phyloP scores from a whole-genome alignment of 2,888 invertebrate genomes.

The Spodoptera exigua region DNA sequence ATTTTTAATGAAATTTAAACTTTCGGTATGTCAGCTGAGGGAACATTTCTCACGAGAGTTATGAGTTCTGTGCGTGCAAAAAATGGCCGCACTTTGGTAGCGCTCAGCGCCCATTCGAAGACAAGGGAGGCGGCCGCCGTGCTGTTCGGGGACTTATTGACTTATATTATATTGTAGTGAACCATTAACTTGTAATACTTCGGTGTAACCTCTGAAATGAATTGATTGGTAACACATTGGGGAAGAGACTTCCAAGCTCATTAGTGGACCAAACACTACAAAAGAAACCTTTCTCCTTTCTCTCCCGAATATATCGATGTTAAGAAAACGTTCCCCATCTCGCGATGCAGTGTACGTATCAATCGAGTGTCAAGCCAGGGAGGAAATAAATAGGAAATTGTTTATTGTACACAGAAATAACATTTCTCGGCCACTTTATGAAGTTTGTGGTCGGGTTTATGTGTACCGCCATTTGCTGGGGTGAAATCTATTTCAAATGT shows the following conservation, averaged over 20 bases:
- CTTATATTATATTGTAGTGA: background rate
- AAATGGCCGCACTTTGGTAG: conserved; percentile 30
- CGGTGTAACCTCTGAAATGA: too few species aligned
- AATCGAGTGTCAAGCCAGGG: conserved; percentile 29
- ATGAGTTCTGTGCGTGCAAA: conserved; percentile 36
- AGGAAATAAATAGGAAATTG: conserved; percentile 59
- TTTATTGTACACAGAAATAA: conserved; percentile 54
- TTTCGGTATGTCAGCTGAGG: conserved; percentile 38
- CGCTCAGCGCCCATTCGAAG: conserved; percentile 18
- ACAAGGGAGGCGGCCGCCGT: conserved; percentile 7
- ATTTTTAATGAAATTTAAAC: conserved; percentile 49
- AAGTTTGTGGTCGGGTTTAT: conserved; percentile 45
- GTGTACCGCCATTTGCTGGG: conserved; percentile 13
- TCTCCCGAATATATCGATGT: background rate
- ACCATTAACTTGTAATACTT: too few species aligned
- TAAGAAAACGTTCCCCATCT: conserved; percentile 16
- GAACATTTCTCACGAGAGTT: conserved; percentile 26
- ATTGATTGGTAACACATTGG: too few species aligned
- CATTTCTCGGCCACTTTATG: conserved; percentile 46
- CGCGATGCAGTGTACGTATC: conserved; percentile 22
- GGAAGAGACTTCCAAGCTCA: too few species aligned
- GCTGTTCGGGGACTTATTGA: background rate
- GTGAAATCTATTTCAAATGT: conserved; percentile 31
- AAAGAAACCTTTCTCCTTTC: too few species aligned
- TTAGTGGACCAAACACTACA: too few species aligned